Conservation (phyloP, 2,888 invertebrate genomes). For the Timema cristinae region DNA sequence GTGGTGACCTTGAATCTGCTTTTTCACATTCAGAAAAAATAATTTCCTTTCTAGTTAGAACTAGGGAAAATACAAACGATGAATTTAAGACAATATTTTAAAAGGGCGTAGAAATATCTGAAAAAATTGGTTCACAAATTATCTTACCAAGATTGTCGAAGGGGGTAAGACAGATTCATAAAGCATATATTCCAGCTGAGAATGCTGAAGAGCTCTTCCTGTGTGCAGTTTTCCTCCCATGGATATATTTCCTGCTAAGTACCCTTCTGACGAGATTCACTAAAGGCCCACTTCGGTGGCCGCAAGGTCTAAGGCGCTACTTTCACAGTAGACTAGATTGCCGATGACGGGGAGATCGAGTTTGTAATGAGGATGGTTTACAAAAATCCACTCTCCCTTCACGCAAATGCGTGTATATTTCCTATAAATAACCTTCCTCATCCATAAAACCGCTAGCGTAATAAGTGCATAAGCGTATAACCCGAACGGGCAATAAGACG, state of each 20-base stretch:
- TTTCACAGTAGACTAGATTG: no score
- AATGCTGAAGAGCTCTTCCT: slow-evolving; percentile 4
- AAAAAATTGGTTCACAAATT: not conserved
- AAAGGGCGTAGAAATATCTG: not conserved
- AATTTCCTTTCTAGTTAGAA: not conserved
- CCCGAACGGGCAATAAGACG: no score
- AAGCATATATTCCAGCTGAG: not conserved
- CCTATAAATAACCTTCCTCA: no score
- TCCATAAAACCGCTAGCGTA: no score
- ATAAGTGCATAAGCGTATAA: no score
- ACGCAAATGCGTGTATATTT: no score
- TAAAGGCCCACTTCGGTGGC: not conserved
- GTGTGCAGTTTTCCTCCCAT: not conserved
- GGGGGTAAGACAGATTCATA: not conserved
- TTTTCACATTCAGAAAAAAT: not conserved
- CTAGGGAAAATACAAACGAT: not conserved
- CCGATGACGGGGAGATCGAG: no score
- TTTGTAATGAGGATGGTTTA: no score
- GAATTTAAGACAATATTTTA: not conserved
- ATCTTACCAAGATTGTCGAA: not conserved
- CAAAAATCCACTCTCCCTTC: no score
- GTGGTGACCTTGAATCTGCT: not conserved
- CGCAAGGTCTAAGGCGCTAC: no score
- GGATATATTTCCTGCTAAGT: not conserved
- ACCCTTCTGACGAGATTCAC: not conserved